Percentiles rank a stretch among this genome's conserved stretches.
Conservation (phyloP, 2,113 vertebrate genomes). For the Mesocricetus auratus region DNA sequence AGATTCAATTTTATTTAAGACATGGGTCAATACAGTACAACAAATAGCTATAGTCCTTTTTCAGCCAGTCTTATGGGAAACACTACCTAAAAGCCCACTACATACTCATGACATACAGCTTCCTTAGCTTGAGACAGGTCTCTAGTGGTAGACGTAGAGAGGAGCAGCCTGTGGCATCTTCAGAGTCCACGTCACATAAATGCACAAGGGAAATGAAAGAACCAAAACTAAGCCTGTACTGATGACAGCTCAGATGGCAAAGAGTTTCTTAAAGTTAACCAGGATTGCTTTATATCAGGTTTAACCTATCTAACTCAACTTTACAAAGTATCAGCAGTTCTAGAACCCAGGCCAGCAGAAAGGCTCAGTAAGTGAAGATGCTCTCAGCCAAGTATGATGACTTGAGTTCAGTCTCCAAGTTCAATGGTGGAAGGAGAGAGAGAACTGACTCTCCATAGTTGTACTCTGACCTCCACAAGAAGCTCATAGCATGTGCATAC, state of each 20-base stretch:
- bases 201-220: background rate
- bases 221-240: background rate
- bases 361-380: background rate
- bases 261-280: background rate
- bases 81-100: background rate
- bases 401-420: background rate
- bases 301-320: background rate
- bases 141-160: background rate
- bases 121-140: background rate
- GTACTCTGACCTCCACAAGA: background rate
- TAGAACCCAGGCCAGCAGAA: background rate
- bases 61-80: constrained; percentile 6
- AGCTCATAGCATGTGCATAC: background rate
- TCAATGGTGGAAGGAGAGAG: background rate
- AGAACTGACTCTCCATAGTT: background rate
- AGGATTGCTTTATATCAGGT: background rate
- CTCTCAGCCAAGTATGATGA: no score
- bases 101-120: background rate
- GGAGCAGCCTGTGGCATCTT: accelerated
- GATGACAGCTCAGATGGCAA: background rate
- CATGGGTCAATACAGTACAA: constrained; percentile 28
- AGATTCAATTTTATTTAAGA: constrained; percentile 55
- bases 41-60: constrained; percentile 22
- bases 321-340: background rate
- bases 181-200: background rate